Evolutionary conservation across 2,113 vertebrate genomes (phyloP), one percentile per base, ranked within the genome.

Genomic region (Vidua macroura): DNA sequence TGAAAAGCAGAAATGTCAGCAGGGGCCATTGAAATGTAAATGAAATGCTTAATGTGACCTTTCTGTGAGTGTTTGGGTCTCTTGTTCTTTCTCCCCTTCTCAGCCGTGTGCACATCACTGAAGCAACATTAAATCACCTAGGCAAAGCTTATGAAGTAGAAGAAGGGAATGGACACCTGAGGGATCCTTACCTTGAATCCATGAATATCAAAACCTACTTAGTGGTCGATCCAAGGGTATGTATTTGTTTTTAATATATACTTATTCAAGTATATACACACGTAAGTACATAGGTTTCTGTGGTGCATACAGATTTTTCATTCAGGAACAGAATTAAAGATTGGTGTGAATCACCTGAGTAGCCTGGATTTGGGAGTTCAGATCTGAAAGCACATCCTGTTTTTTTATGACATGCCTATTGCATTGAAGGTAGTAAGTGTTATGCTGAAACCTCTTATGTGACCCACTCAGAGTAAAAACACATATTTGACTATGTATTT

Each of bases 51-150:
- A 79, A 75, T 86, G 76, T 95, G 95, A 96, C 88, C 92, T 97
- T 96, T 93, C 68, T 78, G 52, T 77, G 74, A 87, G 48, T 46
- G 70, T 92, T 93, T 89, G 81, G 49, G 37, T 87, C 87, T 95
- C 85, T 90, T 95, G 55, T 95, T 97, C 83, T 95, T 90, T 82
- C 28, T 55, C 35, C 51, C 8, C 2, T 37, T 74, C 46, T 39
- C 90, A 99, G 99, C 64, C 99, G 99, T 18, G 99, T 99, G 30
- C 99, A 99, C 96, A 99, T 99, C 98, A 99, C 99, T 8, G 99
- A 99, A 95, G 99, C 99, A 4, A 99, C 99, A 0, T 97, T 99
- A 91, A 99, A 98, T 82, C 99, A 99, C 96, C 97, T 99, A 63
- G 99, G 99, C 97, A 98, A 98, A 96, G 99, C 99, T 4, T 99